These are phyloP conservation scores for Nerophis ophidion DNA, from an alignment of 2,113 vertebrate genomes.

Conservation along the genomic window DNA sequence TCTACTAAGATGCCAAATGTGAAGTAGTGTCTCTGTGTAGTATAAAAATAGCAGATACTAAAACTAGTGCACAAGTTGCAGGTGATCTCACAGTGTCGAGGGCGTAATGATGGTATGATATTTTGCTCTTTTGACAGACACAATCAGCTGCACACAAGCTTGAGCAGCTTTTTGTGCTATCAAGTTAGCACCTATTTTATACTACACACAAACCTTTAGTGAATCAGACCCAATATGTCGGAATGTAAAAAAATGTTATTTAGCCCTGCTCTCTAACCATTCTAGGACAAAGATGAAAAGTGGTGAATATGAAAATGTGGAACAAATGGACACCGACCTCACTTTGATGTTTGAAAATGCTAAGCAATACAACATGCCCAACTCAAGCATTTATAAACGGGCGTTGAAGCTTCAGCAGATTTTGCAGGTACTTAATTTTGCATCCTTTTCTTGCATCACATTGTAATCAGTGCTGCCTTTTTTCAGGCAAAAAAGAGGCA, in stretches of 20 bases:
- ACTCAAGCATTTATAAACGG: slow-evolving; percentile 94
- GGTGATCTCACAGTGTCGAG: no score
- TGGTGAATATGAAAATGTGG: slow-evolving; percentile 87
- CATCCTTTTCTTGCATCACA: not conserved
- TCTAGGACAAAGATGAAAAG: slow-evolving; percentile 90
- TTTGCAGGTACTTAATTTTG: slow-evolving; percentile 79
- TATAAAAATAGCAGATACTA: no score
- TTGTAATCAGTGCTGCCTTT: slow-evolving; percentile 7
- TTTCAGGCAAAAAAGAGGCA: slow-evolving; percentile 87
- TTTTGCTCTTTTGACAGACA: no score
- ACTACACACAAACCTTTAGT: no score
- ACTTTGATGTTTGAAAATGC: slow-evolving; percentile 97
- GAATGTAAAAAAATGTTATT: not conserved
- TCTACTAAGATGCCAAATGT: no score
- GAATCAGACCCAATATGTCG: no score
- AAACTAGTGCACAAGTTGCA: no score
- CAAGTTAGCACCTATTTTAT: no score
- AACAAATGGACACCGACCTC: slow-evolving; percentile 90
- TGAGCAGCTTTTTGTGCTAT: no score
- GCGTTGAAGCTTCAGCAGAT: slow-evolving; percentile 93
- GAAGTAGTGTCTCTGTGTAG: no score
- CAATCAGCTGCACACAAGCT: no score
- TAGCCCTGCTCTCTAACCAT: not conserved
- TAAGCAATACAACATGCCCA: slow-evolving; percentile 96
- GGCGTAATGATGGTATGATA: no score